phyloP scores from a whole-genome alignment of 2,888 invertebrate species.

The Salpingus planirostris region DNA sequence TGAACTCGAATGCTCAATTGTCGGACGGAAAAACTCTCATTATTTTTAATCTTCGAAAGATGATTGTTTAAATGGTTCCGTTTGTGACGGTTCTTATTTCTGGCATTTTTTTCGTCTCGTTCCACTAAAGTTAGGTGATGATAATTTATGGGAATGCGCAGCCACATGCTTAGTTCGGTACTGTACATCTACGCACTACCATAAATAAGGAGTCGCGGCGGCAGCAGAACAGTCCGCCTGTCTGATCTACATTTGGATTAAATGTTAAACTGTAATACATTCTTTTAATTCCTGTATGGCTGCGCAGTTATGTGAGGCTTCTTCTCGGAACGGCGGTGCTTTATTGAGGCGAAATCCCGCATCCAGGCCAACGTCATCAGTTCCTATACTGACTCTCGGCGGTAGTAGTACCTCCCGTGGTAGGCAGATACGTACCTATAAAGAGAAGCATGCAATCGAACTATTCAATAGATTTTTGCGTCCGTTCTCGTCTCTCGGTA shows the following conservation, averaged over 20 bases:
- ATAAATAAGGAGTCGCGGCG: constrained; percentile 28
- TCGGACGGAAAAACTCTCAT: too few species aligned
- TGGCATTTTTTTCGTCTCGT: too few species aligned
- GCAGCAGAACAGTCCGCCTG: constrained; percentile 23
- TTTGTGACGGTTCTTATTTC: too few species aligned
- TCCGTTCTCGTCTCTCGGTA: constrained; percentile 3
- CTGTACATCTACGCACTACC: constrained; percentile 27
- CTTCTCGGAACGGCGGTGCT: constrained; percentile 23
- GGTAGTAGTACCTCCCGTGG: too few species aligned
- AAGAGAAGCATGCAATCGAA: constrained; percentile 11
- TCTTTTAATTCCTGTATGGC: constrained; percentile 34
- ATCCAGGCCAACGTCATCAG: constrained; percentile 8
- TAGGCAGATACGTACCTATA: too few species aligned
- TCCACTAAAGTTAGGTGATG: too few species aligned
- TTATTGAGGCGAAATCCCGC: constrained; percentile 11
- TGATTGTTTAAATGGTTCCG: too few species aligned
- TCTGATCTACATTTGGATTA: constrained; percentile 37
- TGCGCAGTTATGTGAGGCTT: constrained; percentile 26
- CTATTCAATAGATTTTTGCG: constrained; percentile 10
- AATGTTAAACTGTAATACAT: constrained; percentile 36
- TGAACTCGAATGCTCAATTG: too few species aligned
- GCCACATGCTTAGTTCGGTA: constrained; percentile 28
- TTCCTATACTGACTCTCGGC: too few species aligned
- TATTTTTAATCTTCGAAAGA: too few species aligned
- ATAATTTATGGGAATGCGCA: constrained; percentile 33